These are phyloP conservation scores for Sandelia bainsii DNA, from an alignment of 2,797 vertebrate genomes.

Conservation along the genomic window DNA sequence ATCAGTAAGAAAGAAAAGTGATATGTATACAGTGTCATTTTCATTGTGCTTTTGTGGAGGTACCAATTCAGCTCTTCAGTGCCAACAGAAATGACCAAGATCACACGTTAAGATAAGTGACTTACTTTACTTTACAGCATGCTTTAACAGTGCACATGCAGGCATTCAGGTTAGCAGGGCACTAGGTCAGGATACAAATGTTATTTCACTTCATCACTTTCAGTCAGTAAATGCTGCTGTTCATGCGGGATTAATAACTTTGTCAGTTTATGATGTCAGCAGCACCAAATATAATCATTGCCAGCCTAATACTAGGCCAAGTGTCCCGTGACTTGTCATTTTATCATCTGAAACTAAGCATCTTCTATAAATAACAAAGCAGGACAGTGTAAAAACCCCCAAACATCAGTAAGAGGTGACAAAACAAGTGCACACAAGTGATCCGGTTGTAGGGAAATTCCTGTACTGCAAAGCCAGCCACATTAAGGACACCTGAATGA, in stretches of 20 bases:
- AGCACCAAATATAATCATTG: neutral
- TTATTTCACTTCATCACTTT: neutral
- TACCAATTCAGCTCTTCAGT: neutral
- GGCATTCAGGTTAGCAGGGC: neutral
- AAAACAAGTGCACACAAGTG: neutral
- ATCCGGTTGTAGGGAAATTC: constrained; percentile 36
- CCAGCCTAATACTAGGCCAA: neutral
- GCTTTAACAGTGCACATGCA: neutral
- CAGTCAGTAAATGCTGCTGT: neutral
- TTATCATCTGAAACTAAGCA: neutral
- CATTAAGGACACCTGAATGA: neutral
- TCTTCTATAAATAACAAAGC: constrained; percentile 1
- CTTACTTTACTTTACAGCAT: no score
- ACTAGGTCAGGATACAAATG: neutral
- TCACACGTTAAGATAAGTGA: neutral
- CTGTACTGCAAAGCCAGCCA: neutral
- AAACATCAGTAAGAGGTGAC: neutral
- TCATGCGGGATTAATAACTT: neutral
- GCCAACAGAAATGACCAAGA: neutral
- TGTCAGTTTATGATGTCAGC: neutral
- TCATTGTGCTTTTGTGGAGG: neutral
- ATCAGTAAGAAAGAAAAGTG: neutral
- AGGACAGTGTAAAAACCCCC: constrained; percentile 1
- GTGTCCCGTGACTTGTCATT: constrained; percentile 5
- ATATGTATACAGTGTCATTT: neutral